phyloP scores from a whole-genome alignment of 1,140 invertebrate genomes.

The Globodera rostochiensis region DNA sequence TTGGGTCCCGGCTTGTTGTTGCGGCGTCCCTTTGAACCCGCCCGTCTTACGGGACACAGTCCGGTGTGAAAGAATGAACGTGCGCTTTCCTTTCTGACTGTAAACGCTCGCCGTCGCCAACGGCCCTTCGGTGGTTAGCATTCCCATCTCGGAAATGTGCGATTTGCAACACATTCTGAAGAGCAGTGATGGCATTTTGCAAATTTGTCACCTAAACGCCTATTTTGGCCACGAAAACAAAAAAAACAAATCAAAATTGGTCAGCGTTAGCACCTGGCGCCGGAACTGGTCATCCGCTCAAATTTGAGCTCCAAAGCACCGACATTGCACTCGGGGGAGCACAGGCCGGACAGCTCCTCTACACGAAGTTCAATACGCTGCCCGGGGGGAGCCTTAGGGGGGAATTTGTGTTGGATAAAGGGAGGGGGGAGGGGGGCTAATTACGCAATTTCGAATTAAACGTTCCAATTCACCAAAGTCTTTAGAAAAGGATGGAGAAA shows the following conservation, averaged over 20 bases:
- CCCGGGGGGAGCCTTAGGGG: slow-evolving; percentile 39
- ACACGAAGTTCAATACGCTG: slow-evolving; percentile 37
- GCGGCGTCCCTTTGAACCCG: too few species aligned
- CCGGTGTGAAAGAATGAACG: slow-evolving; percentile 34
- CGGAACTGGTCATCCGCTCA: slow-evolving; percentile 38
- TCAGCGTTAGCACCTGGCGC: slow-evolving; percentile 23
- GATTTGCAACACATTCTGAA: slow-evolving; percentile 45
- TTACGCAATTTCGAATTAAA: too few species aligned
- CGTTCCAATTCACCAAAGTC: too few species aligned
- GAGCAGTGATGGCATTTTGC: not conserved
- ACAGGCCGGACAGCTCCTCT: slow-evolving; percentile 27
- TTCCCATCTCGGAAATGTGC: slow-evolving; percentile 42
- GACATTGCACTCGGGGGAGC: slow-evolving; percentile 44
- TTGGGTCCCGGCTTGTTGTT: too few species aligned
- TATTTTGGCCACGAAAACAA: too few species aligned
- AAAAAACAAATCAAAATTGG: not conserved
- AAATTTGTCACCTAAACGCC: not conserved
- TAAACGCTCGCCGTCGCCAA: slow-evolving; percentile 49
- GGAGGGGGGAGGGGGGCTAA: too few species aligned
- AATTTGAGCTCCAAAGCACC: slow-evolving; percentile 47
- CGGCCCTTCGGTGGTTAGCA: slow-evolving; percentile 5
- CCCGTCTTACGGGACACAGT: not conserved
- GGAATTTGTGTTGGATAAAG: not conserved
- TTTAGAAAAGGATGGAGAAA: too few species aligned
- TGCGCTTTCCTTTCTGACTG: slow-evolving; percentile 41